Base-by-base conservation (phyloP, 2,113 vertebrate species). In the Pipra filicauda region DNA sequence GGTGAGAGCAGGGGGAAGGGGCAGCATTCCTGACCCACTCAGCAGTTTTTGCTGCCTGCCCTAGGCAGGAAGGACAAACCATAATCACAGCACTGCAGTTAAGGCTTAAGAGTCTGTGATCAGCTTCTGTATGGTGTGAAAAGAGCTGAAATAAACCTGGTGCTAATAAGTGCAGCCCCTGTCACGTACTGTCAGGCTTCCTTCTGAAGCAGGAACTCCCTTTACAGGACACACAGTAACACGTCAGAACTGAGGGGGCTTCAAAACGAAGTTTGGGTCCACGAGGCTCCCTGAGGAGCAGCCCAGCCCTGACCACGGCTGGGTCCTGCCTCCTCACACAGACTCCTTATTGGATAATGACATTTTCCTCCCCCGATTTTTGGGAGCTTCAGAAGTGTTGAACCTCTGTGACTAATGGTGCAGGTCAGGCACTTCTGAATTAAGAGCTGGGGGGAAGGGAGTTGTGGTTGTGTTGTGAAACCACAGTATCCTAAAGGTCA, bases 121-220 rank as follows among this genome's bases (percentile, higher is more conserved):
- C 76, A 58, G 88, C 93, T 92, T 93, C 80, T 51, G 65, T 44
- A 1, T 26, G 73, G 48, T 64, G 83, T 85, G 12, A 74, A 54
- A 79, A 91, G 59, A 89, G 88, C 66, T 67, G 76, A 93, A 88
- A 69, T 72, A 76, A 93, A 88, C 71, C 76, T 92, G 96, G 96
- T 97, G 96, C 96, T 96, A 96, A 69, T 48, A 22, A 15, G 48
- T 88, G 35, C 91, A 80, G 88, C 88, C 95, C 89, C 75, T 65
- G 54, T 69, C 33, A 57, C 1, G 23, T 71, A 83, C 90, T 92
- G 90, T 89, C 61, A 52, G 23, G 57, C 94, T 91, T 71, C 89
- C 75, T 93, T 59, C 92, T 74, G 81, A 52, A 93, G 86, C 85
- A 65, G 89, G 51, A 86, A 20, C 73, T 93, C 84, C 93, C 67